Conservation (phyloP, 2,797 vertebrate genomes). For the Sebastes oblongus region DNA sequence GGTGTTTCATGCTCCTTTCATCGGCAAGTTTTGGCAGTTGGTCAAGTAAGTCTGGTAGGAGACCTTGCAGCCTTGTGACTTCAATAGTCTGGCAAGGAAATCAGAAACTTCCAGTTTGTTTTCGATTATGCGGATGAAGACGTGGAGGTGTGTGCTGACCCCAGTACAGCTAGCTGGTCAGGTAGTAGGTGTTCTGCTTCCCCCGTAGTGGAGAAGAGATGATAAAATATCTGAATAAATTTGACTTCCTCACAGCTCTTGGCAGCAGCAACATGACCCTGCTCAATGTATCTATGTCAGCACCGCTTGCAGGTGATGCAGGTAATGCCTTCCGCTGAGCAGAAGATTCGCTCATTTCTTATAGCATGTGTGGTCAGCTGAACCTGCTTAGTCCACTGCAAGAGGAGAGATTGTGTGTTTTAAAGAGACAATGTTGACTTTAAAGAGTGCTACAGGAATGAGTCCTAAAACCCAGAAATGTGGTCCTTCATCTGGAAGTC, state of each 20-base stretch:
- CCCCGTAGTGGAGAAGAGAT: not conserved
- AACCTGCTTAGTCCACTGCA: not conserved
- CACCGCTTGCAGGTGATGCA: not conserved
- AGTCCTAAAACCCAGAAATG: no score
- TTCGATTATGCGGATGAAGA: not conserved
- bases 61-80: not conserved
- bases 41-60: slow-evolving; percentile 13
- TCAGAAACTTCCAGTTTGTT: not conserved
- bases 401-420: not conserved
- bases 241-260: not conserved
- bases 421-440: not conserved
- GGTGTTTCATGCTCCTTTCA: slow-evolving; percentile 22
- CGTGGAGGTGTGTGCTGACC: not conserved
- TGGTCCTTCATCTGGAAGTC: not conserved
- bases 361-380: not conserved
- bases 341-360: not conserved
- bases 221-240: not conserved
- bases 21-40: slow-evolving; percentile 1
- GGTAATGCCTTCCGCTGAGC: not conserved
- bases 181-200: not conserved
- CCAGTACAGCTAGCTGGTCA: not conserved
- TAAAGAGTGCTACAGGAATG: not conserved
- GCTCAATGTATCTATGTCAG: not conserved
- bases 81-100: not conserved
- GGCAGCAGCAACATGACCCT: not conserved